These are phyloP conservation scores for Ranitomeya variabilis DNA, from an alignment of 2,113 vertebrate species.

Conservation along the genomic window DNA sequence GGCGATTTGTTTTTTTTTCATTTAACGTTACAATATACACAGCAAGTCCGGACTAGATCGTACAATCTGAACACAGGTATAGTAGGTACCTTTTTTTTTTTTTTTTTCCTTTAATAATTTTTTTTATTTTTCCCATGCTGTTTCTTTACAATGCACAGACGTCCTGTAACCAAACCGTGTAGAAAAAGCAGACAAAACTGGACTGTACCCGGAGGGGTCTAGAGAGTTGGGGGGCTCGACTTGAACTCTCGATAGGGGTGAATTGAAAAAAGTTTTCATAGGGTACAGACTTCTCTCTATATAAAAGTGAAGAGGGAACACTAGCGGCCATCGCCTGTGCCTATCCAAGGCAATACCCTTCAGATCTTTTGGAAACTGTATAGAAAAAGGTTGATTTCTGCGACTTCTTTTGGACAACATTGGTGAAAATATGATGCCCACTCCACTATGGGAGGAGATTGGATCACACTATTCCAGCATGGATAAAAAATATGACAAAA, in stretches of 20 bases:
- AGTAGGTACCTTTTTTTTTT: constrained; percentile 80
- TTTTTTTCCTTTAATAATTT: constrained; percentile 43
- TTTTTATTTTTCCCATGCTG: constrained; percentile 82
- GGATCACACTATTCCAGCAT: not conserved
- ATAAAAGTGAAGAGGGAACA: not conserved
- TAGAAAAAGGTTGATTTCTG: not conserved
- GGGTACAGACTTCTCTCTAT: not conserved
- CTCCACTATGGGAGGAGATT: not conserved
- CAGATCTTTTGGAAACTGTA: not conserved
- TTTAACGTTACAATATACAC: constrained; percentile 99
- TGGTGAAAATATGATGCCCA: not conserved
- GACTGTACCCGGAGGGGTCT: constrained; percentile 72
- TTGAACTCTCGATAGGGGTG: not conserved
- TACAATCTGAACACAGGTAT: constrained; percentile 99
- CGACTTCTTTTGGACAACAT: no score
- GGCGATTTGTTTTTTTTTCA: constrained; percentile 82
- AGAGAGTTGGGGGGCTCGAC: no score
- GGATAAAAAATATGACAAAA: not conserved
- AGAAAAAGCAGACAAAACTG: constrained; percentile 89
- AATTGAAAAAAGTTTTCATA: not conserved
- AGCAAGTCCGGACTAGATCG: constrained; percentile 99
- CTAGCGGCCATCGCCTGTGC: not conserved
- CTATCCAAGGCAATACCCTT: not conserved
- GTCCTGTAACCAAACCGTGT: constrained; percentile 96
- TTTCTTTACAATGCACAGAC: constrained; percentile 99